Evolutionary conservation across 2,888 invertebrate species (phyloP), one percentile per base, ranked within the genome.

Genomic region (Heliconius sara): DNA sequence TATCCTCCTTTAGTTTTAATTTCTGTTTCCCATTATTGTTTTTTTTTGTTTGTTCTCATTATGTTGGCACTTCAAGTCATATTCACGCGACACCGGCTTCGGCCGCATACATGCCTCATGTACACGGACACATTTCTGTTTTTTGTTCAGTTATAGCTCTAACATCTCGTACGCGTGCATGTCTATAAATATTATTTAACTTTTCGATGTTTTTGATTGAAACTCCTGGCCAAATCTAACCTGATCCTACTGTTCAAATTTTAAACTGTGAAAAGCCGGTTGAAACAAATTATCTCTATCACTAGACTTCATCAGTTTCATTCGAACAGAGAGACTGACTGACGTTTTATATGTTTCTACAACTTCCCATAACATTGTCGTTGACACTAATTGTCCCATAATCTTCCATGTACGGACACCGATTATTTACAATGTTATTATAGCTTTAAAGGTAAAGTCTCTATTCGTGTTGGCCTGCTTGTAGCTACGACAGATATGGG

Each of bases 81-180:
- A 93, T 93, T 92, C 93, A 92, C 92, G 89, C 84, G 88, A 93
- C 93, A 93, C 93, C 83, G 91, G 90, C 88, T 88, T 79, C 86
- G 87, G 88, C 87, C 87, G 85, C 86, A 87, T 88, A 94, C 94
- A 94, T 91, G 90, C 80, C 91, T 90, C 87, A 87, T 87, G 85
- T 85, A 93, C 94, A 94, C 93, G 88, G 86, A 94, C 93, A 93
- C 92, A 89, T 83, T 85, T 85, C 81, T 80, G 79, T 84, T 85
- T 84, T 84, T 81, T 81, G 68, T 81, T 86, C 82, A 81, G 72
- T 82, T 81, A 79, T 52, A 80, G 79, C 81, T 82, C 72, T 78
- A 70, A 74, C 66, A 77, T 73, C 79, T 80, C 70, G 77, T 79
- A 81, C 81, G 82, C 83, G 84, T 83, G 81, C 81, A 83, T 83